Conservation (phyloP, 1,140 invertebrate species). For the Drosophila tristis region DNA sequence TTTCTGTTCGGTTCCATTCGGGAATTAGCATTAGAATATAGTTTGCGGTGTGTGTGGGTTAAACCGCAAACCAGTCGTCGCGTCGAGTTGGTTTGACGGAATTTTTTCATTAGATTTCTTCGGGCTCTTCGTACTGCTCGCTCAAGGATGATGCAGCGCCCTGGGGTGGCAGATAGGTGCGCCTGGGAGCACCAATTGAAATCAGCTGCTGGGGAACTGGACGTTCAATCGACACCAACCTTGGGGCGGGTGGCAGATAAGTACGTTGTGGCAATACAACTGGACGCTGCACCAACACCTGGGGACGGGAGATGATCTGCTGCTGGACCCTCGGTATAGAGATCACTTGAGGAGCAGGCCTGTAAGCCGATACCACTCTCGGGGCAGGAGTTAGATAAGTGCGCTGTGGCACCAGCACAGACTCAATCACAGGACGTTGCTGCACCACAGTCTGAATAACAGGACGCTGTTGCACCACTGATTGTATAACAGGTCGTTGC, state of each 20-base stretch:
- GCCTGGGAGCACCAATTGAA: slow-evolving; percentile 12
- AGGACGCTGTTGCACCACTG: too few species aligned
- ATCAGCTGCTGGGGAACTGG: slow-evolving; percentile 12
- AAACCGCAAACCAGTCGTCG: slow-evolving; percentile 56
- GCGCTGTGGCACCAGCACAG: too few species aligned
- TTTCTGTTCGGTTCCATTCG: slow-evolving; percentile 12
- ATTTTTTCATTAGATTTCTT: too few species aligned
- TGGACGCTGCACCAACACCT: slow-evolving; percentile 5
- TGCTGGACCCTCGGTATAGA: slow-evolving; percentile 11
- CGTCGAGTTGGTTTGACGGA: slow-evolving; percentile 9
- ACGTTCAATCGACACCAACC: background rate
- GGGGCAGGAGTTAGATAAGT: too few species aligned
- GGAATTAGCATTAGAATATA: slow-evolving; percentile 72
- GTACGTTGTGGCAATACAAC: slow-evolving; percentile 36
- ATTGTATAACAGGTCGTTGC: too few species aligned
- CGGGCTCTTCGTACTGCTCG: slow-evolving; percentile 1
- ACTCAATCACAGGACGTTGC: too few species aligned
- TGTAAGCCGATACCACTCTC: too few species aligned
- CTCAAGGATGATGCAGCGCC: slow-evolving; percentile 14
- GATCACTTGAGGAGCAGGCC: slow-evolving; percentile 16
- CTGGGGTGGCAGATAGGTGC: slow-evolving; percentile 47
- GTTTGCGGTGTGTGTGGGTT: slow-evolving; percentile 48
- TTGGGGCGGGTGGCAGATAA: slow-evolving; percentile 35
- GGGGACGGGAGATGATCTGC: slow-evolving; percentile 15
- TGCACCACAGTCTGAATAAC: too few species aligned